Evolutionary conservation across 2,797 vertebrate genomes (phyloP).

Genomic region (Xerus rutilus): DNA sequence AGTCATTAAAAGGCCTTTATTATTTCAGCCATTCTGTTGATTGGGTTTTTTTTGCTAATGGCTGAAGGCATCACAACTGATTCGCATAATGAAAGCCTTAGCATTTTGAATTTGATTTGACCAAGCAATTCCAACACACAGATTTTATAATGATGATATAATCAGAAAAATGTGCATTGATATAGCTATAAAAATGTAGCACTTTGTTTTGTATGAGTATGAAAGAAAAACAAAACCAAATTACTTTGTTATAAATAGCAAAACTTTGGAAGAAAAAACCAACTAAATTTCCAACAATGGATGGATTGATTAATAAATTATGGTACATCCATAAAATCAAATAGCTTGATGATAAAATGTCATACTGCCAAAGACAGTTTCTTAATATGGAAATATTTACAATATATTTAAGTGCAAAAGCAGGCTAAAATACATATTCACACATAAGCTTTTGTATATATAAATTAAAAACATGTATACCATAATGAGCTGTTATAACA

Average conservation of each 20-base stretch:
- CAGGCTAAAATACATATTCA: background rate
- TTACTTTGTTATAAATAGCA: conserved; percentile 3
- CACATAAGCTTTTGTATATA: background rate
- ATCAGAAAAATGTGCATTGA: background rate
- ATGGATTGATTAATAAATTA: background rate
- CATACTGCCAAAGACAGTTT: background rate
- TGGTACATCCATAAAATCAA: background rate
- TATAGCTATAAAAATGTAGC: background rate
- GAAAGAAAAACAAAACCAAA: background rate
- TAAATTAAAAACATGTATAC: background rate
- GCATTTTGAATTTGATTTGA: conserved; percentile 45
- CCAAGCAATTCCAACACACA: background rate
- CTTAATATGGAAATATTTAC: background rate
- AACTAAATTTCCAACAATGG: conserved; percentile 18
- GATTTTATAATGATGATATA: conserved; percentile 50
- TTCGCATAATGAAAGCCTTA: background rate
- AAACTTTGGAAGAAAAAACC: background rate
- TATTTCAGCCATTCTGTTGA: background rate
- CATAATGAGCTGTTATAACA: background rate
- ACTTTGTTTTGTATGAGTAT: background rate
- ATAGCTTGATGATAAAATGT: background rate
- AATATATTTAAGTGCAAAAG: background rate
- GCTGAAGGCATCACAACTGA: background rate
- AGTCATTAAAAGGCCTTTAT: background rate
- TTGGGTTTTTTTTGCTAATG: background rate